Base-by-base conservation (phyloP, 1,140 invertebrate genomes). In the Chlorops oryzae region DNA sequence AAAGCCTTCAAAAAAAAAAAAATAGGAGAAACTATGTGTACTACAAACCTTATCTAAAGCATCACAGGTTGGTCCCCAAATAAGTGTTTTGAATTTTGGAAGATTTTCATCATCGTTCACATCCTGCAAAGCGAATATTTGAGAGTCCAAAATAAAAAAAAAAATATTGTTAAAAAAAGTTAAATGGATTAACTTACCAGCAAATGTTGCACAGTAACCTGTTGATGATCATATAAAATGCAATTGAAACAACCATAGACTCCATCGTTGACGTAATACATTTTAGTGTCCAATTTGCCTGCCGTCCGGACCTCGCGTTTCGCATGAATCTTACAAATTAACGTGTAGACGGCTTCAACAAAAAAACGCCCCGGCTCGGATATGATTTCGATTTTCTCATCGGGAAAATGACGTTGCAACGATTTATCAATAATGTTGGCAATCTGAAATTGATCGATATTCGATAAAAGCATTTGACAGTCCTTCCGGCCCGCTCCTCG, bases 201-300 rank as follows among this genome's bases (percentile, higher is more conserved):
- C 47, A 63, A 65, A 43, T 68, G 65, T 34, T 56, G 24, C 0
- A 58, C 58, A 0, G 52, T 59, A 1, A 63, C 59, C 35, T 52
- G 21, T 27, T 90, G 87, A 75, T 99, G 93, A 75, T 98, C 95
- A 65, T 92, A 97, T 5, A 98, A 77, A 52, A 96, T 78, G 76
- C 90, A 94, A 76, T 98, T 98, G 78, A 99, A 98, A 25, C 92
- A 96, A 17, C 95, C 95, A 74, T 98, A 98, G 23, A 98, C 90
- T 1, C 96, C 92, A 75, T 98, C 96, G 73, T 98, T 98, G 58
- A 98, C 86, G 75, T 92, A 96, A 74, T 96, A 96, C 93, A 97
- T 97, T 52, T 83, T 81, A 47, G 82, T 80, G 27, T 76, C 70
- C 49, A 78, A 72, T 9, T 66, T 64, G 0, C 66, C 70, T 52